phyloP scores from a whole-genome alignment of 2,888 invertebrate species.

The Ophion costatus region DNA sequence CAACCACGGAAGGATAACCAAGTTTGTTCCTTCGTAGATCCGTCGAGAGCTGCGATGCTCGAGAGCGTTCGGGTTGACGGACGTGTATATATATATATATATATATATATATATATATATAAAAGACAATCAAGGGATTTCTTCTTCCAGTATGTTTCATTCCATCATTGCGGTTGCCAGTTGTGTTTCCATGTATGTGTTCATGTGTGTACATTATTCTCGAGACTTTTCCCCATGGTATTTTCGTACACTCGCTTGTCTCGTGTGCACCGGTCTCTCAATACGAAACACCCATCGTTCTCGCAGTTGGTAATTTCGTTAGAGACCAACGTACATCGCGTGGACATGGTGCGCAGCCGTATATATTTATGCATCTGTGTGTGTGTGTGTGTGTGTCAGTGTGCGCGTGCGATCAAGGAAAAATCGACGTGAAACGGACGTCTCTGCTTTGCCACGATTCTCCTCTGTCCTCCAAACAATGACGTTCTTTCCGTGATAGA shows the following conservation, averaged over 20 bases:
- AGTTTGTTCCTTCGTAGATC: conserved; percentile 66
- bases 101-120: conserved; percentile 21
- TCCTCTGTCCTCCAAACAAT: conserved; percentile 55
- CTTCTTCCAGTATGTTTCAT: conserved; percentile 65
- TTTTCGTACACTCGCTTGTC: conserved; percentile 56
- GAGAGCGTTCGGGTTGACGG: conserved; percentile 60
- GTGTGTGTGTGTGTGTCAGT: background rate
- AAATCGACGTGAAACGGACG: conserved; percentile 67
- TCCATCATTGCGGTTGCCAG: conserved; percentile 70
- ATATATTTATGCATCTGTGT: background rate
- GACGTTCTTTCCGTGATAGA: conserved; percentile 43
- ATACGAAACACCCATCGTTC: conserved; percentile 17
- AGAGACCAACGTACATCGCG: conserved; percentile 68
- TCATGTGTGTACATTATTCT: conserved; percentile 5
- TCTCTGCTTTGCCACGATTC: conserved; percentile 39
- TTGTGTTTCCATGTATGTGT: conserved; percentile 32
- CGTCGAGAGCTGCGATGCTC: conserved; percentile 48
- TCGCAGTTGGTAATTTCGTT: conserved; percentile 69
- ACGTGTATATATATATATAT: conserved; percentile 30
- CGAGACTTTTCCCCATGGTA: conserved; percentile 38
- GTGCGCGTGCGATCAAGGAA: conserved; percentile 65
- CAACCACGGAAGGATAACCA: conserved; percentile 68
- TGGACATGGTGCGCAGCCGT: background rate
- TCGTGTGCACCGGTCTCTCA: conserved; percentile 42
- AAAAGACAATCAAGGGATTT: conserved; percentile 69